Evolutionary conservation across 2,113 vertebrate genomes (phyloP).

Genomic region (Sorex araneus): DNA sequence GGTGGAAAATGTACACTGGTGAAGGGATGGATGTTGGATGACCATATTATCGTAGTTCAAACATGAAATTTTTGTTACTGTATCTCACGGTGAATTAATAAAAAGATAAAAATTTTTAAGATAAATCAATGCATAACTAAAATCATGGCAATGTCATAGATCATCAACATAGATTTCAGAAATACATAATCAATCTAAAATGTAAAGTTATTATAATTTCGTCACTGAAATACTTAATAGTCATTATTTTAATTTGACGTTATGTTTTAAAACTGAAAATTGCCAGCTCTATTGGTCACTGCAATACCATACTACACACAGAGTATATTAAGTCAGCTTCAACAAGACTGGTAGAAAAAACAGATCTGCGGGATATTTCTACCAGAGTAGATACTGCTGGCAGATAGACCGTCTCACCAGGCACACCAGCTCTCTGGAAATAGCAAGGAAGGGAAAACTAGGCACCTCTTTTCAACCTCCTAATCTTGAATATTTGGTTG

Average conservation of each 20-base stretch:
- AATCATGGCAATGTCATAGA: background rate
- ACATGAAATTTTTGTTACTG: too few species aligned
- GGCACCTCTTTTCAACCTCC: background rate
- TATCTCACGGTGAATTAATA: too few species aligned
- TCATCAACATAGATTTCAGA: background rate
- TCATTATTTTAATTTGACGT: background rate
- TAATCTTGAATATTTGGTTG: background rate
- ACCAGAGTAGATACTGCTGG: background rate
- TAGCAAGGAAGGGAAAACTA: background rate
- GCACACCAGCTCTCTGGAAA: background rate
- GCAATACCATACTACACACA: background rate
- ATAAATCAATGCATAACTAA: too few species aligned
- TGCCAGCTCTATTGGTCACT: background rate
- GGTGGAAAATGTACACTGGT: too few species aligned
- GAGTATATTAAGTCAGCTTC: background rate
- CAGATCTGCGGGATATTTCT: background rate
- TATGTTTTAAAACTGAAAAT: background rate
- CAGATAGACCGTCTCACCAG: background rate
- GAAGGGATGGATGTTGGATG: too few species aligned
- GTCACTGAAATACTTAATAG: background rate
- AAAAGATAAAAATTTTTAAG: too few species aligned
- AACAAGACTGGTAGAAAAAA: background rate
- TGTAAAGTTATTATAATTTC: background rate
- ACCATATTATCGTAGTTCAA: too few species aligned
- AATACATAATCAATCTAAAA: constrained; percentile 29